These are phyloP conservation scores for Indicator maculatus DNA, from an alignment of 2,113 vertebrate species.

Conservation along the genomic window DNA sequence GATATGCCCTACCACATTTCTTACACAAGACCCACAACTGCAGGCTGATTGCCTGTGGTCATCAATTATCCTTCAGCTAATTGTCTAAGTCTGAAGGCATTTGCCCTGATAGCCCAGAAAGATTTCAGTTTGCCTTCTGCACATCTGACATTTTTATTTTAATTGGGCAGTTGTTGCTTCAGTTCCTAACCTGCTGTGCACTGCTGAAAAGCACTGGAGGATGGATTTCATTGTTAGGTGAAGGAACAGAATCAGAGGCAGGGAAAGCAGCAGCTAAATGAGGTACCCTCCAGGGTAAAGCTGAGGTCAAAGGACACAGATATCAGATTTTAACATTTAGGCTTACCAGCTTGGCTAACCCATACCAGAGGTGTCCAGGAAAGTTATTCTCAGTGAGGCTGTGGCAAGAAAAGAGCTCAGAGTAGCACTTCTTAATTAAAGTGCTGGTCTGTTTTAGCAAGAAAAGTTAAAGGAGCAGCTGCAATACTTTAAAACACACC, in stretches of 20 bases:
- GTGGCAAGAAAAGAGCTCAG: not conserved
- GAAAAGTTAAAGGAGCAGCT: not conserved
- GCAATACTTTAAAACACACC: not conserved
- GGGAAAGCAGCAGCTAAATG: not conserved
- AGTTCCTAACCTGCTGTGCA: constrained; percentile 11
- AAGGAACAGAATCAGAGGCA: not conserved
- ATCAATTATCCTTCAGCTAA: constrained; percentile 31
- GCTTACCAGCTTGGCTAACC: not conserved
- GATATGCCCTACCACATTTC: not conserved
- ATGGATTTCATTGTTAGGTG: constrained; percentile 22
- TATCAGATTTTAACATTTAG: not conserved
- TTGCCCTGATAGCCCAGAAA: not conserved
- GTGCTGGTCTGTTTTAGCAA: not conserved
- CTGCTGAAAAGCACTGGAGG: constrained; percentile 18
- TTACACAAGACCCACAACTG: not conserved
- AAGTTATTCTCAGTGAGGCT: not conserved
- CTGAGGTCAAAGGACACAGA: not conserved
- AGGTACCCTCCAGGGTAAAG: not conserved
- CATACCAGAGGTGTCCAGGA: not conserved
- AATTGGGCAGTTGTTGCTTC: constrained; percentile 40
- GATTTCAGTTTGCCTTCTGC: constrained; percentile 26
- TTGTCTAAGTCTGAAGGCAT: not conserved
- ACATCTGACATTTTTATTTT: constrained; percentile 38
- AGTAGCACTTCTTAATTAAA: not conserved
- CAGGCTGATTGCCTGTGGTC: constrained; percentile 12